Base-by-base conservation (phyloP, 2,888 invertebrate species). In the Gortyna flavago region DNA sequence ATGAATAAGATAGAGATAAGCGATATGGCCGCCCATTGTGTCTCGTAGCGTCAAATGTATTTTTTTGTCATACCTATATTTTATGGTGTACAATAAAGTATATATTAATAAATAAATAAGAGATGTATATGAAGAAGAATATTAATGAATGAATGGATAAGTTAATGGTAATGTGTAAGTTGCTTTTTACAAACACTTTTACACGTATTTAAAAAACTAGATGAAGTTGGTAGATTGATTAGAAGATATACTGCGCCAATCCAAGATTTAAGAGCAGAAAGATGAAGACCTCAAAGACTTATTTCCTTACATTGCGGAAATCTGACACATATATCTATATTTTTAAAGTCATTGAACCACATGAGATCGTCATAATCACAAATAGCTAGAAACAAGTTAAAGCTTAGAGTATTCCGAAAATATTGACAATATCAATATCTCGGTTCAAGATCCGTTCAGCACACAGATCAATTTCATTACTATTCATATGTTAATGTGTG, bases 381-480 rank as follows among this genome's bases (percentile, higher is more conserved):
- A 21, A 2, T 44, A 21, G 41, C 5, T 25, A 48, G n/a, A n/a
- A 48, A 25, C 2, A n/a, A 16, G 6, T 51, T 35, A 32, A 18
- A 16, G 35, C 32, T 0, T 18, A 29, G 29, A 18, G 9, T 32
- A 64, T 32, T 9, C 25, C 5, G 32, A 61, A 48, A 29, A n/a
- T 6, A 59, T 54, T 54, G 18, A 1, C n/a, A 44, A 64, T 13
- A 81, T 65, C 38, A 81, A 65, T 81, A 38, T 48, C 44, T 64
- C 16, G 21, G 32, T 74, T 65, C 64, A 65, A 32, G 25, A 8
- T 9, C n/a, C 32, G n/a, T 54, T 54, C 71, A 51, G 35, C 1
- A 18, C 9, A 29, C 25, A 54, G 35, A 67, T 82, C 29, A 64
- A 29, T 65, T 65, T 69, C 25, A 82, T 82, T 82, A 82, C 16